Evolutionary conservation across 2,797 vertebrate species (phyloP).

Genomic region (Merluccius polli): DNA sequence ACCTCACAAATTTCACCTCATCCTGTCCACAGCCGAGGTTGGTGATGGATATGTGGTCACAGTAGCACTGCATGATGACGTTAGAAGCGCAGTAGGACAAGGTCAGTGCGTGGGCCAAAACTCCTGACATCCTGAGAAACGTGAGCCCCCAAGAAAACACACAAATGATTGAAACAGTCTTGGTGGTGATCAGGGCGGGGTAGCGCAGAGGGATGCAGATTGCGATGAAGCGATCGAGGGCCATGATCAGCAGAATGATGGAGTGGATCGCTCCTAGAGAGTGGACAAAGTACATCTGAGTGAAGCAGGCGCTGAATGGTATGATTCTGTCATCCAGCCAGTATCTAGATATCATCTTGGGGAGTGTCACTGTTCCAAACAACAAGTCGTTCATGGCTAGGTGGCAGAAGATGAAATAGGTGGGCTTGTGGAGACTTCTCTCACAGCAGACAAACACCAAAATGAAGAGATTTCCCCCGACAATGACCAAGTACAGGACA

Average conservation of each 20-base stretch:
- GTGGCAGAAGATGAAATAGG: slow-evolving; percentile 61
- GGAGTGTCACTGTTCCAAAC: slow-evolving; percentile 62
- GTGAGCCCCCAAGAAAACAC: slow-evolving; percentile 44
- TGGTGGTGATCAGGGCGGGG: slow-evolving; percentile 55
- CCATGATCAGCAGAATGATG: slow-evolving; percentile 62
- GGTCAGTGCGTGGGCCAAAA: slow-evolving; percentile 42
- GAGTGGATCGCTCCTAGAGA: slow-evolving; percentile 54
- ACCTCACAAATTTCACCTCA: slow-evolving; percentile 35
- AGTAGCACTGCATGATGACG: slow-evolving; percentile 68
- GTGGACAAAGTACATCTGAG: slow-evolving; percentile 67
- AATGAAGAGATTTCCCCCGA: slow-evolving; percentile 61
- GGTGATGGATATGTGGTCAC: slow-evolving; percentile 64
- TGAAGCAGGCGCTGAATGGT: slow-evolving; percentile 56
- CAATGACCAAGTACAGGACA: slow-evolving; percentile 46
- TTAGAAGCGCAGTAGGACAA: slow-evolving; percentile 64
- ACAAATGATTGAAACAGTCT: slow-evolving; percentile 32
- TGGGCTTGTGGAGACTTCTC: slow-evolving; percentile 59
- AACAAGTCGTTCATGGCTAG: slow-evolving; percentile 60
- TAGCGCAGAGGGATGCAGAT: slow-evolving; percentile 64
- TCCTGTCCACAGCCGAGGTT: slow-evolving; percentile 58
- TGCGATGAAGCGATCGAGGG: slow-evolving; percentile 65
- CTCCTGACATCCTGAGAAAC: slow-evolving; percentile 37
- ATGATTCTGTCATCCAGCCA: slow-evolving; percentile 55
- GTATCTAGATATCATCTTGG: slow-evolving; percentile 59
- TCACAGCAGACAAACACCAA: slow-evolving; percentile 53